Evolutionary conservation across 2,888 invertebrate species (phyloP), one percentile per base, ranked within the genome.

Genomic region (Eupeodes latifasciatus): DNA sequence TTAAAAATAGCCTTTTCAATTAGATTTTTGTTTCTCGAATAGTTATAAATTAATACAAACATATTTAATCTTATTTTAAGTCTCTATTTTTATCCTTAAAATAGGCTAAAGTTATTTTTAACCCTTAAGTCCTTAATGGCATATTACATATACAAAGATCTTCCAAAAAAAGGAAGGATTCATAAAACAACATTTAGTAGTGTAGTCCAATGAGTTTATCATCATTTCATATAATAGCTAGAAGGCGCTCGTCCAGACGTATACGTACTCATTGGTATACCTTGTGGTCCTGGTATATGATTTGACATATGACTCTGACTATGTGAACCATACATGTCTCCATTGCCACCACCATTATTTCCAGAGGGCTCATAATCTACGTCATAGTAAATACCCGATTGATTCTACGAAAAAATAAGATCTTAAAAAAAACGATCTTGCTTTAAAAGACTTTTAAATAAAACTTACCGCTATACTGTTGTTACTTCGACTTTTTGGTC

Each of bases 321-420:
- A 86, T 93, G 93, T 12, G 93, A 92, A 59, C 94, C 93, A 84
- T 94, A 95, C 49, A 95, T 91, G 90, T 95, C 94, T 57, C 92
- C 92, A 89, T 93, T 92, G 78, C 92, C 92, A 51, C 93, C 93
- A 78, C 92, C 93, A 87, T 94, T 94, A 85, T 94, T 93, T 85
- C 95, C 94, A 44, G 95, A 94, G 89, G 95, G 96, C 91, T 97
- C 97, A 91, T 97, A 97, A 89, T 98, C 98, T 44, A 98, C 97
- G 91, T 98, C 98, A 92, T 98, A 98, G 93, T 98, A 98, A 90
- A 98, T 97, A 72, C 97, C 97, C 90, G 96, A 97, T 94, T 97
- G 97, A 93, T 97, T 97, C 98, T 98, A 94, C 77, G 85, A 44
- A 5, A 11, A 4, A 44, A 16, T 12, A 7, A 77, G 12, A 27